These are phyloP conservation scores for Streptopelia turtur DNA, from an alignment of 2,797 vertebrate genomes.

Conservation along the genomic window DNA sequence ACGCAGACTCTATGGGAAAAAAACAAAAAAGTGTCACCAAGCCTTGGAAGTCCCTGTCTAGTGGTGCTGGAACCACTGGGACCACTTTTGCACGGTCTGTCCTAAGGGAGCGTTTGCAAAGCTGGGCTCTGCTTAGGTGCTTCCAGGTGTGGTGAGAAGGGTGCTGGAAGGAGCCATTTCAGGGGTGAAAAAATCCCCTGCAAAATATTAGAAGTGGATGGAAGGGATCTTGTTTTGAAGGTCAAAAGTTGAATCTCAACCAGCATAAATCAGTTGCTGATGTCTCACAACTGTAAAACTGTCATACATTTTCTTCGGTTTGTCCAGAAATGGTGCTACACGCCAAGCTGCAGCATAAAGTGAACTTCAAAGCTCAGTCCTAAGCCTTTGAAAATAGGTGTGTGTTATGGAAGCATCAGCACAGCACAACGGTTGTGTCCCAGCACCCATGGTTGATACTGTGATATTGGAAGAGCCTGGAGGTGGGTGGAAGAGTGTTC, in stretches of 20 bases:
- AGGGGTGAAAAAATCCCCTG: not conserved
- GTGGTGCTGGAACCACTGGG: not conserved
- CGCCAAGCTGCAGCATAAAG: not conserved
- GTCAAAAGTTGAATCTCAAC: not conserved
- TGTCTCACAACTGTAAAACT: not conserved
- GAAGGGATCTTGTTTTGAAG: not conserved
- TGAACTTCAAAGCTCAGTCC: not conserved
- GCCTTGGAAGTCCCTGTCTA: not conserved
- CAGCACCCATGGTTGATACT: rapidly evolving
- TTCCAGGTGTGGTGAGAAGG: not conserved
- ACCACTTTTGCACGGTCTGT: not conserved
- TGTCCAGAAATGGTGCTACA: not conserved
- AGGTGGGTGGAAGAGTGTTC: not conserved
- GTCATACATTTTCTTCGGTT: not conserved
- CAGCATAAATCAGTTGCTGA: not conserved
- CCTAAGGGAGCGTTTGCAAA: not conserved
- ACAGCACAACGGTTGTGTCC: rapidly evolving
- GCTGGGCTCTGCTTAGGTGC: not conserved
- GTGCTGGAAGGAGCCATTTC: not conserved
- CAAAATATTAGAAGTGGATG: not conserved
- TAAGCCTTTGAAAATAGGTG: not conserved
- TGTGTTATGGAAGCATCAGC: not conserved
- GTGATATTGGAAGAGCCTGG: not conserved
- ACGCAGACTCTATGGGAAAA: not conserved
- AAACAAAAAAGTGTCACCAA: not conserved